These are phyloP conservation scores for Notarius quadriscutis DNA, from an alignment of 2,113 vertebrate genomes.

Conservation along the genomic window DNA sequence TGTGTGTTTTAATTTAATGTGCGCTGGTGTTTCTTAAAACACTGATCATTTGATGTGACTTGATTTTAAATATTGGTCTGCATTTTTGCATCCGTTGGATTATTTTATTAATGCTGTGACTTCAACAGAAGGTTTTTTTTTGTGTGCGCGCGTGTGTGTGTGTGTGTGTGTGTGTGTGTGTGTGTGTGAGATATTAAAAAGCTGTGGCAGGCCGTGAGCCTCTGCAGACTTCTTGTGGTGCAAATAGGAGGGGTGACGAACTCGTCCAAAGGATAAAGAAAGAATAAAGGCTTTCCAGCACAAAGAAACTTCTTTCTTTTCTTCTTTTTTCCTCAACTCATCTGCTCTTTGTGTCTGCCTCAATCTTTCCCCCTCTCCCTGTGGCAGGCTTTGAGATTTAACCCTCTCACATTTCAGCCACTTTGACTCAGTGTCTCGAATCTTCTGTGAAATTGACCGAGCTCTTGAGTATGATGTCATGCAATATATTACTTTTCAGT, in stretches of 20 bases:
- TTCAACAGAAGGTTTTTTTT: neutral
- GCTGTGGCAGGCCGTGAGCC: neutral
- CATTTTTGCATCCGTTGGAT: neutral
- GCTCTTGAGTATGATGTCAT: neutral
- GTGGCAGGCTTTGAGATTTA: neutral
- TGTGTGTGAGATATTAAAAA: neutral
- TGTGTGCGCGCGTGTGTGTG: too few species aligned
- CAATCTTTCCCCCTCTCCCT: neutral
- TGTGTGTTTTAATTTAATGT: too few species aligned
- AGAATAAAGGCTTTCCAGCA: conserved; percentile 17
- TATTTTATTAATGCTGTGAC: neutral
- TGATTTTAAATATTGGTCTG: neutral
- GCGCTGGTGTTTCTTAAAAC: neutral
- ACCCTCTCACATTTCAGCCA: neutral
- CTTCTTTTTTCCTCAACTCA: neutral
- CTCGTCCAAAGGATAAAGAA: neutral
- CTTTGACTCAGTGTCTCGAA: neutral
- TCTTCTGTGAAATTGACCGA: neutral
- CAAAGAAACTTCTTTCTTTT: neutral
- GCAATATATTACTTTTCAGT: neutral
- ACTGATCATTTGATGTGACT: neutral
- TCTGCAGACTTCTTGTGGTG: neutral
- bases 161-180: too few species aligned
- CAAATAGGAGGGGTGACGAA: neutral
- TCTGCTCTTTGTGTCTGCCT: neutral